Evolutionary conservation across 2,888 invertebrate genomes (phyloP).

Genomic region (Rhimphoctona megacephalus): DNA sequence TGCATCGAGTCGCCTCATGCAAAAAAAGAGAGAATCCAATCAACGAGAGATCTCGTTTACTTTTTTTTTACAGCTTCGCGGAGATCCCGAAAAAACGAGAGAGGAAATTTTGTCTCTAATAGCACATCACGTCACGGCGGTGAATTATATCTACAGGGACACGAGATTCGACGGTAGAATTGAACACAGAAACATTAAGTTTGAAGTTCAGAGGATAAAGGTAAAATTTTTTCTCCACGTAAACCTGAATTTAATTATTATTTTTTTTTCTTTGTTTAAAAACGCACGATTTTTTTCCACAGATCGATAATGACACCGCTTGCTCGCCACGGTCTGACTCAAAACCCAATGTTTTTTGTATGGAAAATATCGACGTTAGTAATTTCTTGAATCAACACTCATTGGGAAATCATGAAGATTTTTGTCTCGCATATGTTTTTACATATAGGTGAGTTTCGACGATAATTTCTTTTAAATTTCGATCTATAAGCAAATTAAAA

Average conservation of each 20-base stretch:
- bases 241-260: not conserved
- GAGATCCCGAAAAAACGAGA: constrained; percentile 94
- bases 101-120: constrained; percentile 99
- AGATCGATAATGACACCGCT: constrained; percentile 97
- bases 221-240: constrained; percentile 82
- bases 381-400: constrained; percentile 99
- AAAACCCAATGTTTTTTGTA: constrained; percentile 95
- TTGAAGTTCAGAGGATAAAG: constrained; percentile 96
- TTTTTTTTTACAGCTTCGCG: constrained; percentile 80
- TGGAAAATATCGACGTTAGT: constrained; percentile 99
- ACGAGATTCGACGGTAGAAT: constrained; percentile 96
- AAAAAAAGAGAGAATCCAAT: constrained; percentile 28
- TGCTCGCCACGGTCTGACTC: constrained; percentile 87
- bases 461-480: not conserved
- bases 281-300: constrained; percentile 74
- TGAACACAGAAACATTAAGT: constrained; percentile 97
- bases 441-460: constrained; percentile 88
- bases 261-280: not conserved
- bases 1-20: not conserved
- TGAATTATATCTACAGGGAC: constrained; percentile 98
- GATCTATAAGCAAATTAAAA: too few species aligned
- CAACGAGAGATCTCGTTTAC: not conserved
- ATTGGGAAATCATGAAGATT: constrained; percentile 98
- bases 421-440: constrained; percentile 99
- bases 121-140: constrained; percentile 99